These are phyloP conservation scores for Apeltes quadracus DNA, from an alignment of 2,113 vertebrate genomes.

Conservation along the genomic window DNA sequence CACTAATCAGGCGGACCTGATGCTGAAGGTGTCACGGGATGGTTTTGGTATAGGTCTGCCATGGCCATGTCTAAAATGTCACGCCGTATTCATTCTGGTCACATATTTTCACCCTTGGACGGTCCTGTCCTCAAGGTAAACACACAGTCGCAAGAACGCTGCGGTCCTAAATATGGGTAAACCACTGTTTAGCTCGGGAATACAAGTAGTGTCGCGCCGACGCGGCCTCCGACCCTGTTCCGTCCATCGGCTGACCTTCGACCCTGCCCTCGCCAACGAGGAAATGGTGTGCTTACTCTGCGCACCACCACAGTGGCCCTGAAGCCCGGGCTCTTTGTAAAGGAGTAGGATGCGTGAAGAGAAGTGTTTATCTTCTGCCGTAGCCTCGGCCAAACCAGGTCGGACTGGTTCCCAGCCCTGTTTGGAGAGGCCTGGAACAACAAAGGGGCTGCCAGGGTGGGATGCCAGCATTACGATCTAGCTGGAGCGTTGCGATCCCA, in stretches of 20 bases:
- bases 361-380: slow-evolving; percentile 77
- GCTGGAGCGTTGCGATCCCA: not conserved
- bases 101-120: not conserved
- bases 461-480: slow-evolving; percentile 21
- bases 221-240: slow-evolving; percentile 39
- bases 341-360: slow-evolving; percentile 76
- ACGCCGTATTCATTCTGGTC: not conserved
- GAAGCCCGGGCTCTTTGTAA: slow-evolving; percentile 67
- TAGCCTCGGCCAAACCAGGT: slow-evolving; percentile 76
- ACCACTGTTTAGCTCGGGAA: not conserved
- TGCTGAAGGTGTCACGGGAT: not conserved
- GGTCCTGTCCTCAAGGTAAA: not conserved
- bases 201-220: not conserved
- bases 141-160: not conserved
- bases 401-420: slow-evolving; percentile 75
- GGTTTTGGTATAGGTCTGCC: not conserved
- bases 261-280: slow-evolving; percentile 47
- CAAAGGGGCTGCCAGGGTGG: slow-evolving; percentile 53
- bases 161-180: not conserved
- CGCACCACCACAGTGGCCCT: slow-evolving; percentile 32
- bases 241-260: slow-evolving; percentile 60
- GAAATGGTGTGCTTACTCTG: slow-evolving; percentile 63
- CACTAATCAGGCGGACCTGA: not conserved
- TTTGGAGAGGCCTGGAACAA: slow-evolving; percentile 78
- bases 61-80: not conserved